Evolutionary conservation across 2,888 invertebrate genomes (phyloP).

Genomic region (Ephialtes manifestator): DNA sequence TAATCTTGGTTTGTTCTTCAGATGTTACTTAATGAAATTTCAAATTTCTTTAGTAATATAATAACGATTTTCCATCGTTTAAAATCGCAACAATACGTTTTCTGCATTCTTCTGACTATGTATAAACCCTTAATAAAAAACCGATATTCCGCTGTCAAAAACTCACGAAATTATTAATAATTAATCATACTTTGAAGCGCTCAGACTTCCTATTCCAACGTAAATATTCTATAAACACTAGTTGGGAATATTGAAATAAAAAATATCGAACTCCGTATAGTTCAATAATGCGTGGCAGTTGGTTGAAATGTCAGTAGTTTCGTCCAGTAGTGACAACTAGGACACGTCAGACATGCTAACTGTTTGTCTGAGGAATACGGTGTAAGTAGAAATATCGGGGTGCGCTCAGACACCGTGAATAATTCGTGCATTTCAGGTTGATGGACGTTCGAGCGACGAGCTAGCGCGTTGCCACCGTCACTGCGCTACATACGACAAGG

Average conservation of each 20-base stretch:
- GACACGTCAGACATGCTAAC: conserved; percentile 34
- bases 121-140: not conserved
- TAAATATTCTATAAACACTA: not conserved
- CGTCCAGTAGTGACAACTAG: conserved; percentile 44
- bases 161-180: not conserved
- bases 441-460: conserved; percentile 32
- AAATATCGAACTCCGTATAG: not conserved
- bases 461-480: not conserved
- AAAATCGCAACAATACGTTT: too few relatives aligned
- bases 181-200: not conserved
- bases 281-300: not conserved
- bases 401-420: conserved; percentile 31
- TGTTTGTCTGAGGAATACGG: not conserved
- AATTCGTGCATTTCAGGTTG: conserved; percentile 26
- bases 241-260: not conserved
- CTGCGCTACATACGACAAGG: conserved; percentile 8
- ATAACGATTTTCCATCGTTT: too few relatives aligned
- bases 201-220: not conserved
- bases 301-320: not conserved
- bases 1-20: too few relatives aligned
- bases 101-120: too few relatives aligned
- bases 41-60: too few relatives aligned
- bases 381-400: conserved; percentile 21
- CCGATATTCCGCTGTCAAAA: not conserved
- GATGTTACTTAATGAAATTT: too few relatives aligned